Conservation (phyloP, 2,888 invertebrate genomes). For the Netelia virgata region DNA sequence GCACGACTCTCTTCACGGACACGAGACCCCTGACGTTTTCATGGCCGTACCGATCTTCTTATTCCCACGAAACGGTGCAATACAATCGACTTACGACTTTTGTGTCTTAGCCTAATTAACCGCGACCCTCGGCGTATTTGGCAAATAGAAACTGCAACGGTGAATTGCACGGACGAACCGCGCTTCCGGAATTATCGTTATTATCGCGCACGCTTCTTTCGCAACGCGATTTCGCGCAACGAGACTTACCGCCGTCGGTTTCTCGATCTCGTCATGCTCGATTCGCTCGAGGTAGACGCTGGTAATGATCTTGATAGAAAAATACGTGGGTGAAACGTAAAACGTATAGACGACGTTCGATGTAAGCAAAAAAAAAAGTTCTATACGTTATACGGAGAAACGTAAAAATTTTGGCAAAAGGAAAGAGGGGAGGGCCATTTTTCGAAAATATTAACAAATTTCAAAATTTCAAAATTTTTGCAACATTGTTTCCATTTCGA, state of each 20-base stretch:
- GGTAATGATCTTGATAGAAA: neutral
- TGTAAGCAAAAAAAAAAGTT: too few species aligned
- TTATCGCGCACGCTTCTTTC: neutral
- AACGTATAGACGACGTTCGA: too few species aligned
- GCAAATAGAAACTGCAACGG: neutral
- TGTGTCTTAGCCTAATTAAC: slow-evolving; percentile 53
- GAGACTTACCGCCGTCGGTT: too few species aligned
- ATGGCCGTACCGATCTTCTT: slow-evolving; percentile 56
- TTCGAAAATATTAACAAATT: too few species aligned
- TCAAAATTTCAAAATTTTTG: neutral
- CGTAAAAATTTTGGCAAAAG: neutral
- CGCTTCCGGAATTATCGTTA: slow-evolving; percentile 14
- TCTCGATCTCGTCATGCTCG: neutral
- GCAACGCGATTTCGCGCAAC: too few species aligned
- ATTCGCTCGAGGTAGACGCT: neutral
- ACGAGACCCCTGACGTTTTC: slow-evolving; percentile 56
- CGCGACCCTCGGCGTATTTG: slow-evolving; percentile 2
- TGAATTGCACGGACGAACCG: neutral
- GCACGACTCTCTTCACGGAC: neutral
- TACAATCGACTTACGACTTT: slow-evolving; percentile 36
- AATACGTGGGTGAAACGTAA: neutral
- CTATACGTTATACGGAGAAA: too few species aligned
- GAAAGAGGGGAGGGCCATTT: too few species aligned
- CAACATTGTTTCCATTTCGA: neutral
- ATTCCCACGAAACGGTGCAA: slow-evolving; percentile 56